Evolutionary conservation across 2,797 vertebrate genomes (phyloP).

Genomic region (Gymnothorax javanicus): DNA sequence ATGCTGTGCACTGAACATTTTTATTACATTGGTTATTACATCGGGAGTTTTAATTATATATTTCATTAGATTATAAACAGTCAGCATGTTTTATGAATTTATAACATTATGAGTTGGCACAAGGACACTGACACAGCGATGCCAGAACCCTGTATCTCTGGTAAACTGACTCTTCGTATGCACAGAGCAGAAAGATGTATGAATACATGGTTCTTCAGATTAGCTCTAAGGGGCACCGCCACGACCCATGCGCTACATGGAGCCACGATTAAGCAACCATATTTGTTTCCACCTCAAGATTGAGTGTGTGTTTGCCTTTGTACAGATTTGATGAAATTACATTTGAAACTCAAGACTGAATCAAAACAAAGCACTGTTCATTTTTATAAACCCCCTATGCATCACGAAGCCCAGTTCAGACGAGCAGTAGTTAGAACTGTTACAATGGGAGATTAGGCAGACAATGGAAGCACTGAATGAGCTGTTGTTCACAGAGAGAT

Average conservation of each 20-base stretch:
- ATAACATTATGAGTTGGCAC: too few species aligned
- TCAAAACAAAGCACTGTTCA: not conserved
- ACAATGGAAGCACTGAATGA: not conserved
- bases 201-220: too few species aligned
- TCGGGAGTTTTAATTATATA: too few species aligned
- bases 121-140: too few species aligned
- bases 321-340: not conserved
- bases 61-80: too few species aligned
- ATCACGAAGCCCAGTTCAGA: not conserved
- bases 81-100: too few species aligned
- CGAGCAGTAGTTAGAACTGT: not conserved
- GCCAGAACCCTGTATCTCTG: too few species aligned
- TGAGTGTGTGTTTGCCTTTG: not conserved
- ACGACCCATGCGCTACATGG: not conserved
- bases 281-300: not conserved
- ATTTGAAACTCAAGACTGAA: not conserved
- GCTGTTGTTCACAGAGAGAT: not conserved
- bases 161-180: too few species aligned
- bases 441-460: not conserved
- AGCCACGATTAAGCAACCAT: not conserved
- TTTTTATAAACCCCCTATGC: not conserved
- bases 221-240: too few species aligned
- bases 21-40: too few species aligned
- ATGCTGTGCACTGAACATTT: too few species aligned
- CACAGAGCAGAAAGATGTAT: too few species aligned